phyloP scores from a whole-genome alignment of 2,113 vertebrate genomes.

The Terrapene triunguis region DNA sequence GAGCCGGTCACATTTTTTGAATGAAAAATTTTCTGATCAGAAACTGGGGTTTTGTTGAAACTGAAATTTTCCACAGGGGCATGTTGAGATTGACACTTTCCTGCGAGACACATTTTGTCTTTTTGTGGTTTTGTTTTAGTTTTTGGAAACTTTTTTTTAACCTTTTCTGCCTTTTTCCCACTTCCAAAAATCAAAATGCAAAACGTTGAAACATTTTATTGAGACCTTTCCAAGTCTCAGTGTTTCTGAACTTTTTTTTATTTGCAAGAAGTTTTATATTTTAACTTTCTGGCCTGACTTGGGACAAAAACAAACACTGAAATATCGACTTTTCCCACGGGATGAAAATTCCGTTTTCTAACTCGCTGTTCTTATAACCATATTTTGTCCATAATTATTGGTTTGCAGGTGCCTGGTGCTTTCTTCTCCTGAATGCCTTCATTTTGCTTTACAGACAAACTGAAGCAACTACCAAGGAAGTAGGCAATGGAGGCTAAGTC shows the following conservation, averaged over 20 bases:
- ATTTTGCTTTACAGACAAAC: background rate
- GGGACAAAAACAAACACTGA: slow-evolving; percentile 27
- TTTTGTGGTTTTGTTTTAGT: background rate
- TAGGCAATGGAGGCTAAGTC: background rate
- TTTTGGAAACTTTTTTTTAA: background rate
- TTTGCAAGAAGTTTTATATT: slow-evolving; percentile 9
- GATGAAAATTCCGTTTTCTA: slow-evolving; percentile 18
- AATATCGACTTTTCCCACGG: slow-evolving; percentile 24
- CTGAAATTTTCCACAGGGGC: background rate
- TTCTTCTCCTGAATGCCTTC: background rate
- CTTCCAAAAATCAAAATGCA: background rate
- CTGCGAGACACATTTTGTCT: background rate
- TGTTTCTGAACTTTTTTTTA: background rate
- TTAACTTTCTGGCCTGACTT: slow-evolving; percentile 17
- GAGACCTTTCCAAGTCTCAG: background rate
- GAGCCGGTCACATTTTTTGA: background rate
- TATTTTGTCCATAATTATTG: slow-evolving; percentile 2
- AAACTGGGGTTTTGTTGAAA: background rate
- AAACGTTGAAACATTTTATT: background rate
- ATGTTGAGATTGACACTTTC: background rate
- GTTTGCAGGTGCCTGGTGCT: background rate
- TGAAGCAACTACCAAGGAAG: background rate
- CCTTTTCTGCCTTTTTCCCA: background rate
- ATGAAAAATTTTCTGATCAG: background rate
- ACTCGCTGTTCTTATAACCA: slow-evolving; percentile 1